Evolutionary conservation across 2,888 invertebrate species (phyloP).

Genomic region (Phyllotreta striolata): DNA sequence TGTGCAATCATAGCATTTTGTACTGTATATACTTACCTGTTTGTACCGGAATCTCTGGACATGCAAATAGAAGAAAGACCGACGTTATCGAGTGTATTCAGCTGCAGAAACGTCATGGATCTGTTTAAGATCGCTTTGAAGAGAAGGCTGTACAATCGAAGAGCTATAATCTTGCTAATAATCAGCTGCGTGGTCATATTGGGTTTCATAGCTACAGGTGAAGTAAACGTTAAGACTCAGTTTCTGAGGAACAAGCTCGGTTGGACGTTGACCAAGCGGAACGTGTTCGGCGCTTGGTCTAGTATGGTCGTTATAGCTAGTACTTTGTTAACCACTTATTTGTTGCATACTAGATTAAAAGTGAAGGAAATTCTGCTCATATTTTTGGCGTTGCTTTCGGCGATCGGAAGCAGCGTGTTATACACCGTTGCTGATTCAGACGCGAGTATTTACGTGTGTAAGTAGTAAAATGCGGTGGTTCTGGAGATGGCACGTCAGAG

Average conservation of each 20-base stretch:
- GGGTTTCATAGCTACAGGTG: slow-evolving; percentile 1
- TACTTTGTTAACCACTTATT: slow-evolving; percentile 6
- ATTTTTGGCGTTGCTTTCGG: background rate
- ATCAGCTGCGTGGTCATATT: background rate
- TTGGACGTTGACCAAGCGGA: slow-evolving; percentile 15
- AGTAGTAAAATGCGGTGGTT: slow-evolving; percentile 7
- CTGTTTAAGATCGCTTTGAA: slow-evolving; percentile 2
- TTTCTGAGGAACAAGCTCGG: slow-evolving; percentile 10
- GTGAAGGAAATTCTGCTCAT: slow-evolving; percentile 8
- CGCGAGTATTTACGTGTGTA: slow-evolving; percentile 11
- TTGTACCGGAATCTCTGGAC: slow-evolving; percentile 14
- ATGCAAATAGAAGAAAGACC: background rate
- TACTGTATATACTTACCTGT: slow-evolving; percentile 6
- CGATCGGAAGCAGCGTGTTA: slow-evolving; percentile 1
- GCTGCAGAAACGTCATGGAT: slow-evolving; percentile 5
- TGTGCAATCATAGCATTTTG: background rate
- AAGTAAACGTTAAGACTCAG: slow-evolving; percentile 11
- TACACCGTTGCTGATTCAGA: slow-evolving; percentile 3
- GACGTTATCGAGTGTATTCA: background rate
- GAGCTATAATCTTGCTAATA: background rate
- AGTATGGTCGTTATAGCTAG: slow-evolving; percentile 2
- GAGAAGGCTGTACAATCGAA: slow-evolving; percentile 12
- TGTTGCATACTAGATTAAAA: slow-evolving; percentile 11
- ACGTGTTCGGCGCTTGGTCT: slow-evolving; percentile 9
- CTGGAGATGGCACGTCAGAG: background rate